Base-by-base conservation (phyloP, 2,888 invertebrate genomes). In the Scaeva pyrastri region DNA sequence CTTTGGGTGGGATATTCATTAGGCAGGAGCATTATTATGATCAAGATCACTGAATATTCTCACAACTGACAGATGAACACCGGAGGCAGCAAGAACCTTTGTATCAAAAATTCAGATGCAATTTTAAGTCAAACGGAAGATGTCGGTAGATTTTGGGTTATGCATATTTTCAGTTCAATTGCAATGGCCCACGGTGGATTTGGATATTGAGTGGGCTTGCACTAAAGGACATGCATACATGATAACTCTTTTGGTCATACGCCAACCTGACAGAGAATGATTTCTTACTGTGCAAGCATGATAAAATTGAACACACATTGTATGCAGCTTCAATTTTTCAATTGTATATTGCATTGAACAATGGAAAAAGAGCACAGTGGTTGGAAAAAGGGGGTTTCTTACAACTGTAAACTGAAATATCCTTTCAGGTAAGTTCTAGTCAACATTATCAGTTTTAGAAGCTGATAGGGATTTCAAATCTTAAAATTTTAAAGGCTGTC, bases 31-130 rank as follows among this genome's bases (percentile, higher is more conserved):
- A 84, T 71, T n/a, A 60, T 60, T 60, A 71, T 58, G 68, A 68
- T 70, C 81, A 85, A 73, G 85, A 85, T 77, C 85, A 85, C 12
- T 85, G 85, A 81, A 81, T 81, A 85, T 81, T 73, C 48, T 70
- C 70, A 21, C 68, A 71, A 81, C 76, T 85, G 85, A 85, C 85
- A 85, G 85, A 73, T 68, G 70, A 21, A 73, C 70, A 81, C 85
- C 81, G 68, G 45, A 81, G 85, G 85, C 85, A 43, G 68, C 23
- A 26, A 31, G 31, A 26, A 31, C 2, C 8, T 31, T 31, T 31
- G 8, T 11, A 31, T 4, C 41, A 50, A 43, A 77, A 80, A 75
- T 84, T 75, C 79, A 71, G 84, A 71, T 75, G 84, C 80, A 80
- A 75, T 84, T 84, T 80, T 16, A 14, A 64, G 58, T 74, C 79